phyloP scores from a whole-genome alignment of 1,140 invertebrate species.

The Heterodera schachtii region DNA sequence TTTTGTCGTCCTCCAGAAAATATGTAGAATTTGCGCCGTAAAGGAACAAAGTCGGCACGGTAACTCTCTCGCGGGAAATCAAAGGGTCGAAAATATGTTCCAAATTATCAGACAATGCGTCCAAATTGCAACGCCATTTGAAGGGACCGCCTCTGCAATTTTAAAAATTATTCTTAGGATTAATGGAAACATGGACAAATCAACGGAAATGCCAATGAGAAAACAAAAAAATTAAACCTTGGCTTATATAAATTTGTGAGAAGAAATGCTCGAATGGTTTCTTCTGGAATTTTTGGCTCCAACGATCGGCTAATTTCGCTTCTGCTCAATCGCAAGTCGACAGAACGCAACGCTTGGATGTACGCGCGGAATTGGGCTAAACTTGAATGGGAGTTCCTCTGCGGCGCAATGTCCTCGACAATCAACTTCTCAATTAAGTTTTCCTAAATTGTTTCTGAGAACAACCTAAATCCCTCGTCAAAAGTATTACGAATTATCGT shows the following conservation, averaged over 20 bases:
- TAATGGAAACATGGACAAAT: background rate
- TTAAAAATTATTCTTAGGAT: background rate
- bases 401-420: slow-evolving; percentile 49
- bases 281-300: slow-evolving; percentile 65
- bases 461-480: too few species aligned
- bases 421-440: slow-evolving; percentile 49
- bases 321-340: slow-evolving; percentile 44
- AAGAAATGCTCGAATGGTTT: slow-evolving; percentile 73
- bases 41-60: slow-evolving; percentile 50
- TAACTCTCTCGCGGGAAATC: slow-evolving; percentile 10
- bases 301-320: slow-evolving; percentile 45
- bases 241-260: slow-evolving; percentile 75
- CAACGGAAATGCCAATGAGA: background rate
- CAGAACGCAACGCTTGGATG: slow-evolving; percentile 49
- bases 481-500: too few species aligned
- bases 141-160: slow-evolving; percentile 68
- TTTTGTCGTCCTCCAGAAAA: slow-evolving; percentile 72
- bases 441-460: background rate
- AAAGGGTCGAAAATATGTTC: slow-evolving; percentile 69
- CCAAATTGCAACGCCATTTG: slow-evolving; percentile 78
- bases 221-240: slow-evolving; percentile 63
- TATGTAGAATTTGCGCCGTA: slow-evolving; percentile 48
- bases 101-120: slow-evolving; percentile 72
- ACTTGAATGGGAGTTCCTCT: background rate
- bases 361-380: slow-evolving; percentile 5